A percentile compares a stretch with the other conserved stretches of the same genome.
Evolutionary conservation across 2,888 invertebrate genomes (phyloP).

Genomic region (Spialia ferax): DNA sequence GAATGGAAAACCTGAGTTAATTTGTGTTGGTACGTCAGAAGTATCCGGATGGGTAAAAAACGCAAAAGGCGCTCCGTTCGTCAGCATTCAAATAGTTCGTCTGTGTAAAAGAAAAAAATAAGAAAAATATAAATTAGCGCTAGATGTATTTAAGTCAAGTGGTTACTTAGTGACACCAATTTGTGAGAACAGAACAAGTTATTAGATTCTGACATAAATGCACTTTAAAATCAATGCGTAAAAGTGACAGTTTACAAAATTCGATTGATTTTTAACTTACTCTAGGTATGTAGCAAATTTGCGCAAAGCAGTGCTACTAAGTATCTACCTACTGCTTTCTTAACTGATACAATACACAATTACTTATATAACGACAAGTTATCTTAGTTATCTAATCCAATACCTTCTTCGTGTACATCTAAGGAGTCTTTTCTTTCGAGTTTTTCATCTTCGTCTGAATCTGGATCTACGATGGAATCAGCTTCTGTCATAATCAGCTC

Average conservation of each 20-base stretch:
- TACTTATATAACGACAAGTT: too few relatives aligned
- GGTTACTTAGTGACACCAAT: conserved; percentile 1
- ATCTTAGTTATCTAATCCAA: background rate
- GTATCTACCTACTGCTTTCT: background rate
- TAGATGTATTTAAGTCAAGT: background rate
- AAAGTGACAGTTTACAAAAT: conserved; percentile 26
- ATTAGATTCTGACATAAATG: conserved; percentile 23
- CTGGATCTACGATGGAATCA: conserved; percentile 69
- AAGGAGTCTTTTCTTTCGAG: conserved; percentile 78
- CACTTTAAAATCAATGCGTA: too few relatives aligned
- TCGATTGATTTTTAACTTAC: conserved; percentile 26
- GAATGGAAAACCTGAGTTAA: conserved; percentile 62
- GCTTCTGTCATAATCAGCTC: conserved; percentile 80
- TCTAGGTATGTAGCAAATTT: too few relatives aligned
- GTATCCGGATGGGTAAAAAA: conserved; percentile 67
- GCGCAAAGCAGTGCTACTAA: background rate
- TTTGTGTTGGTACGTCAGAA: conserved; percentile 58
- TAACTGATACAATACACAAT: background rate
- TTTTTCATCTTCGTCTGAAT: conserved; percentile 76
- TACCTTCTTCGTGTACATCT: conserved; percentile 82
- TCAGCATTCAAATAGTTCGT: conserved; percentile 81
- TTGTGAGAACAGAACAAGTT: background rate
- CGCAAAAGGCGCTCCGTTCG: conserved; percentile 54
- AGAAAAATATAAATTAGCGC: conserved; percentile 45
- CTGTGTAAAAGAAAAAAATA: conserved; percentile 72